Conservation (phyloP, 2,888 invertebrate species). For the Amiota minor region DNA sequence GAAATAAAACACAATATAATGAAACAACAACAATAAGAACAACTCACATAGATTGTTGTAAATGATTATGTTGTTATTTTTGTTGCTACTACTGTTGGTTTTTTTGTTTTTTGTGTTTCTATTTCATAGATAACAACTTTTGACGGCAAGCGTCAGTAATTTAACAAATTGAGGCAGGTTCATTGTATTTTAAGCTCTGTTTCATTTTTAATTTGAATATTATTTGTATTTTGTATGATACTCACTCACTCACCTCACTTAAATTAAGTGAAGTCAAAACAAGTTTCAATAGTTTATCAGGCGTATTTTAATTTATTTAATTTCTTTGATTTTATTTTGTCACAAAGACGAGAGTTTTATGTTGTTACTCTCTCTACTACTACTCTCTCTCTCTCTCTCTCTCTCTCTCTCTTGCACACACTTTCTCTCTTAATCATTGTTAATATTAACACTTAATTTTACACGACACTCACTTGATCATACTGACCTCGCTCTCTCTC, state of each 20-base stretch:
- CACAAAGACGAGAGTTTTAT: too few species aligned
- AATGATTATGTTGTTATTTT: constrained; percentile 4
- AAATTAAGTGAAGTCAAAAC: too few species aligned
- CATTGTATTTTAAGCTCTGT: neutral
- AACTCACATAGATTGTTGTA: neutral
- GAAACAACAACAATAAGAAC: neutral
- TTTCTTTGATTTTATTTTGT: neutral
- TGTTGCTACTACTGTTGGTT: neutral
- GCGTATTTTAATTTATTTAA: neutral
- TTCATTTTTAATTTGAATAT: too few species aligned
- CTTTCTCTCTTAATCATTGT: too few species aligned
- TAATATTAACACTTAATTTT: too few species aligned
- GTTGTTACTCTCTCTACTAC: too few species aligned
- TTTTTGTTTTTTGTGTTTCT: neutral
- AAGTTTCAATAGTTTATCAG: too few species aligned
- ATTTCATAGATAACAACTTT: too few species aligned
- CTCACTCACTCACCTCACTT: neutral
- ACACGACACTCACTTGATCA: too few species aligned
- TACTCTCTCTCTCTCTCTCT: too few species aligned
- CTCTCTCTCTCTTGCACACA: too few species aligned
- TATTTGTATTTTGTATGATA: neutral
- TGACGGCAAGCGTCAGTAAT: neutral
- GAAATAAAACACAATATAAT: neutral
- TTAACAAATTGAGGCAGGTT: constrained; percentile 8
- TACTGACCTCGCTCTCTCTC: too few species aligned